phyloP scores from a whole-genome alignment of 2,113 vertebrate species.

The Phainopepla nitens region DNA sequence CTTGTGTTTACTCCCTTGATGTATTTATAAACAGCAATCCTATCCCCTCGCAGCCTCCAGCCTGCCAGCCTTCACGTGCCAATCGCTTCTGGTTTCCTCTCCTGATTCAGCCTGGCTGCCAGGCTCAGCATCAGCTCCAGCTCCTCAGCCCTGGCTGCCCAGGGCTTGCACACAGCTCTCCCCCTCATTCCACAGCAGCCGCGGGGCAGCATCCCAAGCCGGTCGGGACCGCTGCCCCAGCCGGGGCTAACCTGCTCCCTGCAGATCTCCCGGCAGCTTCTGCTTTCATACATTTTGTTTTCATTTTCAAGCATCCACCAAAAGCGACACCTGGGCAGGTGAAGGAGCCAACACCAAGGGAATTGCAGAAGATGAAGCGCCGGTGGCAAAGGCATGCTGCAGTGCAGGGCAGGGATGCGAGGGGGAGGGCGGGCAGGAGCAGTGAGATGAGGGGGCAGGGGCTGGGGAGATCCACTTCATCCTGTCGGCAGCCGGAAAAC shows the following conservation, averaged over 20 bases:
- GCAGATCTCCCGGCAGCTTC: neutral
- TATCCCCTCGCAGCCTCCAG: conserved; percentile 15
- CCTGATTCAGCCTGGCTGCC: neutral
- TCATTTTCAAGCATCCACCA: neutral
- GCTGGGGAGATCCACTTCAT: neutral
- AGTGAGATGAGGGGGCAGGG: neutral
- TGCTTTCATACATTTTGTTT: neutral
- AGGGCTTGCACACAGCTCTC: neutral
- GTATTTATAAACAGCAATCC: conserved; percentile 62
- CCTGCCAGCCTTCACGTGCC: conserved; percentile 36
- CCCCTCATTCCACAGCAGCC: neutral
- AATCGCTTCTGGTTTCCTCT: neutral
- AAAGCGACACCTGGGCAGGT: neutral
- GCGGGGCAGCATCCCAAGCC: neutral
- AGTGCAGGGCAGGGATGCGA: neutral
- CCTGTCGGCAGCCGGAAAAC: neutral
- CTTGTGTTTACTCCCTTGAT: conserved; percentile 59
- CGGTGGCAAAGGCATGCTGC: neutral
- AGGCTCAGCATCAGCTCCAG: neutral
- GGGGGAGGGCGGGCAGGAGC: neutral
- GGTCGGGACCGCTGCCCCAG: fast-evolving
- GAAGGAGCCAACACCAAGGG: neutral
- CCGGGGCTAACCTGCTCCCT: neutral
- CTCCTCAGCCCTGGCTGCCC: neutral
- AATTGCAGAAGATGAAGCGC: neutral